A percentile compares a stretch with the other conserved stretches of the same genome.
These are phyloP conservation scores for Macrotrachela quadricornifera DNA, from an alignment of 1,140 invertebrate genomes.

Conservation along the genomic window DNA sequence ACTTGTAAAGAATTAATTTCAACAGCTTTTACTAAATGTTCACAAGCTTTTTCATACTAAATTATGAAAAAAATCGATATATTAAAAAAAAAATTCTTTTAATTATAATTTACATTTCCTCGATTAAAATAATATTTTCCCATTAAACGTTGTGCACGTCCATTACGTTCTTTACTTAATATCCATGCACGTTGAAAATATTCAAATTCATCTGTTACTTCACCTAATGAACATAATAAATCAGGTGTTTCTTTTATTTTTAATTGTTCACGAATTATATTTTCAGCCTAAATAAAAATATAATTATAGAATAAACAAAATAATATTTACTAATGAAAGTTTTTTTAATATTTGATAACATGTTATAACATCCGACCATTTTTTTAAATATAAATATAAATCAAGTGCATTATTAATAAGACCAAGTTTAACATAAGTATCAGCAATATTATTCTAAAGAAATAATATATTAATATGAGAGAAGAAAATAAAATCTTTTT, in stretches of 20 bases:
- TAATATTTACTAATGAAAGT: conserved; percentile 15
- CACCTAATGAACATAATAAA: conserved; percentile 66
- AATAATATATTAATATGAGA: too few species aligned
- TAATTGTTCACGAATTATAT: conserved; percentile 60
- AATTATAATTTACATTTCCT: conserved; percentile 9
- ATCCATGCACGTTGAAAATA: conserved; percentile 75
- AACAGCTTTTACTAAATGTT: conserved; percentile 47
- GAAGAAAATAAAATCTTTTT: not conserved
- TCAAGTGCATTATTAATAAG: conserved; percentile 63
- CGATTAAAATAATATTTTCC: conserved; percentile 1
- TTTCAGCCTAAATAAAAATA: conserved; percentile 43
- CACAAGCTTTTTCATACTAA: conserved; percentile 18
- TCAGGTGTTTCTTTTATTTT: conserved; percentile 55
- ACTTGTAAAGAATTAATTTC: conserved; percentile 49
- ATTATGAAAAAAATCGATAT: not conserved
- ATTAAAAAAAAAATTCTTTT: conserved; percentile 6
- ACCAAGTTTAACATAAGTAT: conserved; percentile 54
- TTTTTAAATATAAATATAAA: conserved; percentile 49
- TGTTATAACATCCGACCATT: conserved; percentile 77
- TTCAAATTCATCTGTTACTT: conserved; percentile 43
- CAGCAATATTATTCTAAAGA: conserved; percentile 43
- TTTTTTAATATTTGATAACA: conserved; percentile 65
- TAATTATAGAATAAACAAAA: conserved; percentile 42
- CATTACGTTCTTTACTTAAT: conserved; percentile 41
- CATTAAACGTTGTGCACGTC: conserved; percentile 11